Evolutionary conservation across 2,797 vertebrate species (phyloP).

Genomic region (Takifugu ocellatus): DNA sequence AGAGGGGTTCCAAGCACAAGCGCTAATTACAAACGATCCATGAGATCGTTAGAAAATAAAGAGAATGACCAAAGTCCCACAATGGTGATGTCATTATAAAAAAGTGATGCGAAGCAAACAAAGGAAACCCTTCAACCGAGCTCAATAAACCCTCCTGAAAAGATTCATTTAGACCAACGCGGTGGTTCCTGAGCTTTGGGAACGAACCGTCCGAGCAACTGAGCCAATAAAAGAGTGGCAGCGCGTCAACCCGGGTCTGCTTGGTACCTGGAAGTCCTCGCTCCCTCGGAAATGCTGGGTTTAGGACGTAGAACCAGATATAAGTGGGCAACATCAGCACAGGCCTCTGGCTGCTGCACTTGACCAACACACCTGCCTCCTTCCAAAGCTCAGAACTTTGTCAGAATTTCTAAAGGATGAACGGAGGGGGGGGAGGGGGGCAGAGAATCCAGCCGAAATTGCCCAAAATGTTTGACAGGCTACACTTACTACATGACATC

Average conservation of each 20-base stretch:
- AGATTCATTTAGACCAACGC: too few species aligned
- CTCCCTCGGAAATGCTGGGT: constrained; percentile 43
- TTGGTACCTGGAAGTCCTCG: constrained; percentile 1
- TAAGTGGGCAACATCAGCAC: constrained; percentile 54
- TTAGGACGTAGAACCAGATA: constrained; percentile 51
- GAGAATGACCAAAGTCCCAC: too few species aligned
- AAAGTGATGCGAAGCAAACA: too few species aligned
- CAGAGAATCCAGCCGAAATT: constrained; percentile 14
- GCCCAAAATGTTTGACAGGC: constrained; percentile 18
- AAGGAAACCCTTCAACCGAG: too few species aligned
- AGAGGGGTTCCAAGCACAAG: too few species aligned
- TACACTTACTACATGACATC: neutral
- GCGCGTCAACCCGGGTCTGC: constrained; percentile 1
- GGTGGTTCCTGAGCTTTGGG: too few species aligned
- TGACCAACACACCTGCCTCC: constrained; percentile 28
- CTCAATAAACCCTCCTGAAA: too few species aligned
- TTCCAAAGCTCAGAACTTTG: constrained; percentile 29
- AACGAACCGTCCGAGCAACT: too few species aligned
- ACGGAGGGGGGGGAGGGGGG: neutral
- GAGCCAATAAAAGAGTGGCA: constrained; percentile 9
- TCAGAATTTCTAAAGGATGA: constrained; percentile 34
- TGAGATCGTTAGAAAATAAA: too few species aligned
- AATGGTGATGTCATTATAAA: too few species aligned
- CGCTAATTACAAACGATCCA: too few species aligned
- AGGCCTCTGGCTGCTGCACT: constrained; percentile 41